Percentiles rank a stretch among this genome's conserved stretches.
These are phyloP conservation scores for Chionis minor DNA, from an alignment of 2,113 vertebrate species.

Conservation along the genomic window DNA sequence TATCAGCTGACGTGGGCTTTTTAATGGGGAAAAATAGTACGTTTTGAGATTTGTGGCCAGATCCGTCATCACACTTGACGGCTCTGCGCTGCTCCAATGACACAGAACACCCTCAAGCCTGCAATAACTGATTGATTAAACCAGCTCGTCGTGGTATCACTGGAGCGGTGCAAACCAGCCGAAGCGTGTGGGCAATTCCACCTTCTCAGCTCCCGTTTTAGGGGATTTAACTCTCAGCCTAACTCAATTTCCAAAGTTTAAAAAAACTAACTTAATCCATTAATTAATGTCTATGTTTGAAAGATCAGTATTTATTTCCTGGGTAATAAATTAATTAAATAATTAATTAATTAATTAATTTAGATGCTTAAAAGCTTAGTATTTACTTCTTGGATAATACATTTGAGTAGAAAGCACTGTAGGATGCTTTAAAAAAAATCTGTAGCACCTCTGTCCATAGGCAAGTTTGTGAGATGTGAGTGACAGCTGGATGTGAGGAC, in stretches of 20 bases:
- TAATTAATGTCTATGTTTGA: background rate
- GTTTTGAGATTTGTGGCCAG: slow-evolving; percentile 30
- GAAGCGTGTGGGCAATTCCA: background rate
- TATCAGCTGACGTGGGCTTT: slow-evolving; percentile 13
- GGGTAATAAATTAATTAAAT: background rate
- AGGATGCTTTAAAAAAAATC: background rate
- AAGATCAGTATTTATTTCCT: background rate
- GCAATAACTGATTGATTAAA: slow-evolving; percentile 5
- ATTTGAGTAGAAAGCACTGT: background rate
- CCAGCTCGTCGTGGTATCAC: background rate
- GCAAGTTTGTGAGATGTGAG: background rate
- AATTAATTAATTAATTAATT: background rate
- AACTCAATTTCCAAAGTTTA: background rate
- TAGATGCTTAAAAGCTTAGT: background rate
- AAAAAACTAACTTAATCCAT: background rate
- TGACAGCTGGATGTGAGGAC: background rate
- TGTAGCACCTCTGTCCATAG: background rate
- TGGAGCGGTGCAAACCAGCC: background rate
- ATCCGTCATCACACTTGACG: background rate
- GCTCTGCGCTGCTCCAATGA: slow-evolving; percentile 19
- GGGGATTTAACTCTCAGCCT: background rate
- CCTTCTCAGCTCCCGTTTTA: background rate
- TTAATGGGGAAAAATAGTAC: background rate
- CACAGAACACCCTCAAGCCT: slow-evolving; percentile 39
- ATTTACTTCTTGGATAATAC: background rate